phyloP scores from a whole-genome alignment of 2,797 vertebrate genomes.

The Gambusia yucatana region DNA sequence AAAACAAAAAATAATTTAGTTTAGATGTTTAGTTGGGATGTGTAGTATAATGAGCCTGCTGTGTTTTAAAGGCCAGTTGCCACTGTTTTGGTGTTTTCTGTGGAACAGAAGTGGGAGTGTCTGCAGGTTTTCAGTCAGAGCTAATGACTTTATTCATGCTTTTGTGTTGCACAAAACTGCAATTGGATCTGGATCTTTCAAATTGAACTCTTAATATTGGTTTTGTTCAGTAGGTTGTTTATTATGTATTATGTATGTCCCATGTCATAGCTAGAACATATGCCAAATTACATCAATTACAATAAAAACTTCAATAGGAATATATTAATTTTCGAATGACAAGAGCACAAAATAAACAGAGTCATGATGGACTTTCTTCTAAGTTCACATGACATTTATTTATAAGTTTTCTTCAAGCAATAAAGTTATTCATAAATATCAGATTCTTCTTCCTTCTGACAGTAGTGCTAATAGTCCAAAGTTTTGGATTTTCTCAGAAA shows the following conservation, averaged over 20 bases:
- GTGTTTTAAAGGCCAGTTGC: neutral
- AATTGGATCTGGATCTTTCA: neutral
- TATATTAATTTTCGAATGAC: neutral
- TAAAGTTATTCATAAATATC: neutral
- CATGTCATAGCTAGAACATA: neutral
- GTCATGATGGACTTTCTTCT: neutral
- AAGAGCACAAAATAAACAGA: neutral
- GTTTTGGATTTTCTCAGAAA: no score
- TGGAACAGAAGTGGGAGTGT: neutral
- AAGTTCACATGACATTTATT: neutral
- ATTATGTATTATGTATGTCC: neutral
- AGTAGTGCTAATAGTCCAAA: neutral
- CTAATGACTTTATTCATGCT: neutral
- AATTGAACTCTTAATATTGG: neutral
- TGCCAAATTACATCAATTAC: neutral
- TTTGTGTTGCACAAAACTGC: neutral
- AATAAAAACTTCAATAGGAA: neutral
- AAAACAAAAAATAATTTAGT: neutral
- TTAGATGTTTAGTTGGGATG: neutral
- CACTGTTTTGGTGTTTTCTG: neutral
- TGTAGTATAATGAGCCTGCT: neutral
- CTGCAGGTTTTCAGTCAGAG: neutral
- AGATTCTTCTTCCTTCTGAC: neutral
- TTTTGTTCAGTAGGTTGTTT: neutral
- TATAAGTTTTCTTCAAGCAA: neutral